phyloP scores from a whole-genome alignment of 2,113 vertebrate species.

The Cygnus buccinator region DNA sequence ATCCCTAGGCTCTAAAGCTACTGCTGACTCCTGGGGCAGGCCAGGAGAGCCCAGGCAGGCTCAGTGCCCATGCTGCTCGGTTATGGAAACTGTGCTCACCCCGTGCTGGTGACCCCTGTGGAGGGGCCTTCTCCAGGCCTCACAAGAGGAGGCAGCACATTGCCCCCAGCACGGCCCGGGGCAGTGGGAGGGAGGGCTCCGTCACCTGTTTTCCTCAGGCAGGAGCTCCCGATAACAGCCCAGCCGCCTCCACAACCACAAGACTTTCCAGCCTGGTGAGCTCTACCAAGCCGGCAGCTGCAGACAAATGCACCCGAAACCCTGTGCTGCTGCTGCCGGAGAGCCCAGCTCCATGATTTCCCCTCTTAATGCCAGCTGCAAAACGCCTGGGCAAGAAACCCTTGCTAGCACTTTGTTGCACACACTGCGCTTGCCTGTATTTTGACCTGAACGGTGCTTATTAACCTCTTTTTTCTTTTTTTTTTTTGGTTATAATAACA shows the following conservation, averaged over 20 bases:
- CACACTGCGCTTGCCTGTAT: neutral
- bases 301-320: rapidly evolving
- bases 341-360: neutral
- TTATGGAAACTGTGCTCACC: neutral
- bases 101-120: neutral
- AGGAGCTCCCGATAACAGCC: neutral
- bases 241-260: rapidly evolving
- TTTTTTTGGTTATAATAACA: neutral
- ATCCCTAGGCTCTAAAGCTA: neutral
- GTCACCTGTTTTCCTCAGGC: neutral
- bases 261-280: neutral
- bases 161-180: neutral
- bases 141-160: neutral
- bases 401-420: neutral
- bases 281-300: rapidly evolving
- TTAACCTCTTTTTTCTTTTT: neutral
- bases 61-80: neutral
- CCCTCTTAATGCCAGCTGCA: neutral
- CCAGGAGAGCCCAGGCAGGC: rapidly evolving
- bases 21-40: rapidly evolving
- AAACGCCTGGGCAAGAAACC: constrained; percentile 6
- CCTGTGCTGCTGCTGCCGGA: neutral
- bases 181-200: rapidly evolving
- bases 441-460: constrained; percentile 17
- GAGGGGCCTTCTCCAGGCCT: neutral